phyloP scores from a whole-genome alignment of 2,113 vertebrate species.

The Oreochromis aureus region DNA sequence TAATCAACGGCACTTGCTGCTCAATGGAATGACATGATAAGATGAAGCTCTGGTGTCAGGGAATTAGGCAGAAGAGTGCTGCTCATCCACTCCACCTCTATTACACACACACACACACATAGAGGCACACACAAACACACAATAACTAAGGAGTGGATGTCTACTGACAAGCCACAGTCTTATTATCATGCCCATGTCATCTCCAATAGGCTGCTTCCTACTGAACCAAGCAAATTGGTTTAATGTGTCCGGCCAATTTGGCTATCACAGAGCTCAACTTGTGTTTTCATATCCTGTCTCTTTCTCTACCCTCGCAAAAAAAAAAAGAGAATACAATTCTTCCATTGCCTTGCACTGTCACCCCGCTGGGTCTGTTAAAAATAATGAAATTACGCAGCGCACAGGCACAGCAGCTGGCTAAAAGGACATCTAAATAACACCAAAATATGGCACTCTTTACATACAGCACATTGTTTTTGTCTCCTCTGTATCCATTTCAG shows the following conservation, averaged over 20 bases:
- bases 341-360: conserved; percentile 29
- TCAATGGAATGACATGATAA: not conserved
- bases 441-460: not conserved
- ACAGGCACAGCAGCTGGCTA: not conserved
- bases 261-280: conserved; percentile 50
- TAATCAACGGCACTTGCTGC: not conserved
- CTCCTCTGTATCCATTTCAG: not conserved
- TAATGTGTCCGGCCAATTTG: conserved; percentile 58
- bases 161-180: conserved; percentile 26
- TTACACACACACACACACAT: not conserved
- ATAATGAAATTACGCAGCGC: conserved; percentile 40
- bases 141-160: not conserved
- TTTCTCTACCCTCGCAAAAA: not conserved
- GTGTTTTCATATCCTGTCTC: conserved; percentile 60
- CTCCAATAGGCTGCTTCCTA: conserved; percentile 44
- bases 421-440: not conserved
- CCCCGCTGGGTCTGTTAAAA: conserved; percentile 19
- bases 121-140: not conserved
- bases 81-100: not conserved
- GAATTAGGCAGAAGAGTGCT: not conserved
- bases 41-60: not conserved
- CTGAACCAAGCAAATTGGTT: conserved; percentile 55
- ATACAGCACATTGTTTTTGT: not conserved
- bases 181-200: conserved; percentile 49
- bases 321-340: conserved; percentile 2